Evolutionary conservation across 2,888 invertebrate genomes (phyloP).

Genomic region (Linyphia triangularis): DNA sequence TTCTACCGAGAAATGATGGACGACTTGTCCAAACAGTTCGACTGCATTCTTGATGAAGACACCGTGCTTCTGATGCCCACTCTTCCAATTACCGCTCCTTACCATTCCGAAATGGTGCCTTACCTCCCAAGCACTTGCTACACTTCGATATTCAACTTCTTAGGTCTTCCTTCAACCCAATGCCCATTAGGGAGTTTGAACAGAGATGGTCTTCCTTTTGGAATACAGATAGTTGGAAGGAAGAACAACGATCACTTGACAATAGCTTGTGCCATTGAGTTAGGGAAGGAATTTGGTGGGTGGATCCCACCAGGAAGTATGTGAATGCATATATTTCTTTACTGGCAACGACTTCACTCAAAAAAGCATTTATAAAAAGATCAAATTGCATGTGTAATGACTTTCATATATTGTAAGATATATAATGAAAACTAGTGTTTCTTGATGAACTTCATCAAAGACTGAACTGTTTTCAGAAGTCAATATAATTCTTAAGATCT

Average conservation of each 20-base stretch:
- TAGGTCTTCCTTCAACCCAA: constrained; percentile 92
- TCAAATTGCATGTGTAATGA: too few species aligned
- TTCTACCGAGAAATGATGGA: not conserved
- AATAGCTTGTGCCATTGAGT: constrained; percentile 87
- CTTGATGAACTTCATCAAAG: too few species aligned
- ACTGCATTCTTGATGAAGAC: constrained; percentile 41
- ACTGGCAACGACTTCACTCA: not conserved
- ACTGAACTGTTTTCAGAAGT: too few species aligned
- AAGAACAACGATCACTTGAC: constrained; percentile 87
- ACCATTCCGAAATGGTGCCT: constrained; percentile 90
- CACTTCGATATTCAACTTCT: constrained; percentile 90
- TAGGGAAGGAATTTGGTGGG: constrained; percentile 90
- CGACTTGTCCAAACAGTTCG: not conserved
- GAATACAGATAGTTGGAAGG: constrained; percentile 84
- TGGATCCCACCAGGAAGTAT: constrained; percentile 83
- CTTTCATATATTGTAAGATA: too few species aligned
- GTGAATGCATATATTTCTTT: not conserved
- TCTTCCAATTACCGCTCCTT: constrained; percentile 92
- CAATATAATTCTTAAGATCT: too few species aligned
- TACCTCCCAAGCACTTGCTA: constrained; percentile 92
- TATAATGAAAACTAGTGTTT: too few species aligned
- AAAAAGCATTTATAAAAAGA: too few species aligned
- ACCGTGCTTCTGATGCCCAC: constrained; percentile 90
- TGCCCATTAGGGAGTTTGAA: constrained; percentile 89
- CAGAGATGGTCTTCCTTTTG: constrained; percentile 86